Evolutionary conservation across 2,113 vertebrate genomes (phyloP).

Genomic region (Eretmochelys imbricata): DNA sequence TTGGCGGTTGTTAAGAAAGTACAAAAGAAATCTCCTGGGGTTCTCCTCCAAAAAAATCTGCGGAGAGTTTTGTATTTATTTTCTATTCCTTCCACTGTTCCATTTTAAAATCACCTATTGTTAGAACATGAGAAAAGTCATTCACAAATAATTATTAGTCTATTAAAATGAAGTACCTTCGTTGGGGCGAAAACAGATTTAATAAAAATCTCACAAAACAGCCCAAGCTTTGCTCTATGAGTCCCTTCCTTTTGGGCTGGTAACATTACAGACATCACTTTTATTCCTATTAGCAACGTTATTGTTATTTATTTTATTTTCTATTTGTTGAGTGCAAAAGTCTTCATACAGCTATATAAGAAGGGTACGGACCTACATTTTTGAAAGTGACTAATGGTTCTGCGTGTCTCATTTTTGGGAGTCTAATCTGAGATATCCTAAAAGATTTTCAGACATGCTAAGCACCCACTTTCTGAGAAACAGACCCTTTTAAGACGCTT

Average conservation of each 20-base stretch:
- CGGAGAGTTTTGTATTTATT: background rate
- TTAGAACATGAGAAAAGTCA: background rate
- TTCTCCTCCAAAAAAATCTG: slow-evolving; percentile 30
- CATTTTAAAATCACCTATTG: background rate
- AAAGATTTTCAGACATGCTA: background rate
- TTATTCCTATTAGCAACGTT: background rate
- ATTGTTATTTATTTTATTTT: background rate
- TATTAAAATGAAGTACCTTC: background rate
- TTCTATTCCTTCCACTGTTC: slow-evolving; percentile 25
- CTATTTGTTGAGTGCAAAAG: background rate
- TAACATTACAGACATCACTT: background rate
- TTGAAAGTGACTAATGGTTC: background rate
- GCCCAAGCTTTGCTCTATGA: background rate
- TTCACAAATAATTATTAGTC: background rate
- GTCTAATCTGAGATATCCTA: background rate
- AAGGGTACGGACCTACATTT: background rate
- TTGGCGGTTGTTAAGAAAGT: slow-evolving; percentile 57
- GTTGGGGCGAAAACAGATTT: background rate
- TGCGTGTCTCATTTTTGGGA: background rate
- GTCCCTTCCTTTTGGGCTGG: accelerated
- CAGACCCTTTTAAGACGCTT: background rate
- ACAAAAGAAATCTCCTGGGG: slow-evolving; percentile 40
- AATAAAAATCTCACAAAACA: background rate
- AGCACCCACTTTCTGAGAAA: background rate
- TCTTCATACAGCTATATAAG: background rate